Percentiles rank a stretch among this genome's conserved stretches.
These are phyloP conservation scores for Narcine bancroftii DNA, from an alignment of 2,113 vertebrate species.

Conservation along the genomic window DNA sequence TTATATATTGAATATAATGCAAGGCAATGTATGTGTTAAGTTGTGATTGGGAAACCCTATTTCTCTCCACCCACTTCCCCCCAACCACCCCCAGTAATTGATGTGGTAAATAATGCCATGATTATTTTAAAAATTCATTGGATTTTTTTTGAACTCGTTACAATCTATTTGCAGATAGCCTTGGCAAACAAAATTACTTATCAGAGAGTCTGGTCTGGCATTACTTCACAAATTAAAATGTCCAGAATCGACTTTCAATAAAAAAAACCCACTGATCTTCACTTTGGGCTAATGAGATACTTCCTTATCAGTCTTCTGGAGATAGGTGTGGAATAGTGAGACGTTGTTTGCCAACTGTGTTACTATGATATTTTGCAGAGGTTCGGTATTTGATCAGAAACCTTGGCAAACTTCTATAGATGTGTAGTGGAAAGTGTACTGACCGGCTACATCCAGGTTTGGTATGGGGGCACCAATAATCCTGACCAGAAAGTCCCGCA, in stretches of 20 bases:
- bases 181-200: constrained; percentile 18
- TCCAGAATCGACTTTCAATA: not conserved
- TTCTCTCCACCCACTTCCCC: too few species aligned
- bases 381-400: too few species aligned
- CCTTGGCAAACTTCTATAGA: too few species aligned
- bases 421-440: too few species aligned
- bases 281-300: not conserved
- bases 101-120: too few species aligned
- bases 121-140: constrained; percentile 33
- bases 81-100: too few species aligned
- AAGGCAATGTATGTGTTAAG: not conserved
- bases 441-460: too few species aligned
- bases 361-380: not conserved
- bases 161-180: not conserved
- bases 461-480: too few species aligned
- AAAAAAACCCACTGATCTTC: not conserved
- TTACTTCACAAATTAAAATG: not conserved
- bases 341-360: not conserved
- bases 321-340: not conserved
- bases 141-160: not conserved
- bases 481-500: too few species aligned
- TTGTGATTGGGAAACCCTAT: not conserved
- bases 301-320: not conserved
- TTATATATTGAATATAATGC: not conserved
- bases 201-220: not conserved